phyloP scores from a whole-genome alignment of 2,888 invertebrate species.

The Stratiomys singularior region DNA sequence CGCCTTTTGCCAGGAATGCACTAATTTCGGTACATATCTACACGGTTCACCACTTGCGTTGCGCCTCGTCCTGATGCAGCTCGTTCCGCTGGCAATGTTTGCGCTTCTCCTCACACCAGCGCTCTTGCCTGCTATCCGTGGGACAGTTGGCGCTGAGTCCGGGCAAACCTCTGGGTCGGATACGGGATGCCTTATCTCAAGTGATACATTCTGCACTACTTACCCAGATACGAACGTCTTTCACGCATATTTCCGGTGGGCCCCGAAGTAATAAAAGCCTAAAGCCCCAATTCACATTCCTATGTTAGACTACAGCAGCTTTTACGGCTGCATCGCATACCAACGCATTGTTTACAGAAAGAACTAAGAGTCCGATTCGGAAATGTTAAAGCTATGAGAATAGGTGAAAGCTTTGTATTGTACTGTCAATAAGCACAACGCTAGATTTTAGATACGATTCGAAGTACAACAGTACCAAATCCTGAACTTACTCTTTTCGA shows the following conservation, averaged over 20 bases:
- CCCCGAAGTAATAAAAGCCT: constrained; percentile 1
- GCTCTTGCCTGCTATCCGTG: too few relatives aligned
- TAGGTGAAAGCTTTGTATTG: too few relatives aligned
- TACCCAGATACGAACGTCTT: constrained; percentile 21
- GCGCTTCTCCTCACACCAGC: too few relatives aligned
- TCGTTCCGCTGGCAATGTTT: neutral
- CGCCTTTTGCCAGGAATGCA: constrained; percentile 23
- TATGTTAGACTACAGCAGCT: neutral
- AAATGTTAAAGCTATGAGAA: too few relatives aligned
- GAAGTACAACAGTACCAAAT: too few relatives aligned
- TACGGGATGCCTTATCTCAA: neutral
- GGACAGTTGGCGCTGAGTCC: neutral
- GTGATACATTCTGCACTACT: constrained; percentile 17
- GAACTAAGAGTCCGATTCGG: neutral
- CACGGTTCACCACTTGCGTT: neutral
- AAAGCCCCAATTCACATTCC: neutral
- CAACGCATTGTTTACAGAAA: neutral
- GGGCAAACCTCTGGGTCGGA: constrained; percentile 22
- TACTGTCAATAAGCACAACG: too few relatives aligned
- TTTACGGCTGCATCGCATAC: neutral
- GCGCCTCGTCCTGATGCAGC: neutral
- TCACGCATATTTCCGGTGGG: neutral
- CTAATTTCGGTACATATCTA: neutral
- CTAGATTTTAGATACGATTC: too few relatives aligned
- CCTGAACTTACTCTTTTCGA: too few relatives aligned